Percentiles rank a stretch among this genome's conserved stretches.
These are phyloP conservation scores for Upupa epops DNA, from an alignment of 2,113 vertebrate species.

Conservation along the genomic window DNA sequence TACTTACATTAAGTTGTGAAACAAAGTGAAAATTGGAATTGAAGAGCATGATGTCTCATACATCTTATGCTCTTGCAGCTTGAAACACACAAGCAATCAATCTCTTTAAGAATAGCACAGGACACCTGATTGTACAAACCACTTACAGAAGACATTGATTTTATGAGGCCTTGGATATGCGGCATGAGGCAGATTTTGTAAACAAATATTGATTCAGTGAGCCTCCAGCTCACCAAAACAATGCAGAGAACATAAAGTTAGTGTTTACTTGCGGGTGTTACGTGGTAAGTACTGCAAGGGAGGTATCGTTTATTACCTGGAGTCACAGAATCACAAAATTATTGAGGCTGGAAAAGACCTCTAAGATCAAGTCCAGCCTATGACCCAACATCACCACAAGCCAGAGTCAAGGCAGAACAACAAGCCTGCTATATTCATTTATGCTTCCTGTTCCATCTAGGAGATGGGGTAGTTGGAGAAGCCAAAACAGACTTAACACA, in stretches of 20 bases:
- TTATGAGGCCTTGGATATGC: background rate
- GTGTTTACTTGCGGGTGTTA: background rate
- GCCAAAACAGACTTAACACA: background rate
- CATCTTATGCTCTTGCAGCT: background rate
- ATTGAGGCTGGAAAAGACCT: too few species aligned
- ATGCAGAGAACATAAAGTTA: background rate
- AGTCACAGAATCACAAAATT: too few species aligned
- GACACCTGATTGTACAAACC: background rate
- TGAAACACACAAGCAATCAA: background rate
- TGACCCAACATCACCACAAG: too few species aligned
- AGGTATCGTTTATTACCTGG: conserved; percentile 8
- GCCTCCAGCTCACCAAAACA: background rate
- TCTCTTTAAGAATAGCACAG: background rate
- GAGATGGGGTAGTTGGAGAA: background rate
- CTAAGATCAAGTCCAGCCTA: too few species aligned
- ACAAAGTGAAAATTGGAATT: background rate
- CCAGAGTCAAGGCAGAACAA: conserved; percentile 12
- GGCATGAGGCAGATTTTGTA: background rate
- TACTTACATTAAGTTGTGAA: background rate
- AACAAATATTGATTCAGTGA: conserved; percentile 3
- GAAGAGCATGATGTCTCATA: background rate
- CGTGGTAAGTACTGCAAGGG: background rate
- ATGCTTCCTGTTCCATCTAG: conserved; percentile 2
- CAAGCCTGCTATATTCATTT: background rate
- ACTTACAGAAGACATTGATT: background rate